A percentile compares a stretch with the other conserved stretches of the same genome.
These are phyloP conservation scores for Nothobranchius kuhntae DNA, from an alignment of 2,113 vertebrate genomes.

Conservation along the genomic window DNA sequence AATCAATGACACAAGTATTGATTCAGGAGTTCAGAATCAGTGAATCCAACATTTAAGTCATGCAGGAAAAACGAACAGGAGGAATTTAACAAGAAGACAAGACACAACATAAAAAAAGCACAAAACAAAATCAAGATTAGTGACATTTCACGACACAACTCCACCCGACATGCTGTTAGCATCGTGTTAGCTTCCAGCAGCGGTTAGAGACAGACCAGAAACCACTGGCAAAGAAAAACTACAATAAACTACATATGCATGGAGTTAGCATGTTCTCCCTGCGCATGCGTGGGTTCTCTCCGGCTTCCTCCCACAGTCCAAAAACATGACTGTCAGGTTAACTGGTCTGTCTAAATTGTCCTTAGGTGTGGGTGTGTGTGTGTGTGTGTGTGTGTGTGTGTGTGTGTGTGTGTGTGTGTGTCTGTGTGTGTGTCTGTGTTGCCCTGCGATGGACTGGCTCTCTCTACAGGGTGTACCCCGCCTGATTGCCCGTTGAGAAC, in stretches of 20 bases:
- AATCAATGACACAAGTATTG: slow-evolving; percentile 65
- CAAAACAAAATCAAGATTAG: slow-evolving; percentile 83
- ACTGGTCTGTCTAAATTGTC: too few species aligned
- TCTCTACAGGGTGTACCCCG: too few species aligned
- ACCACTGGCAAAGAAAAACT: slow-evolving; percentile 43
- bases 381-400: too few species aligned
- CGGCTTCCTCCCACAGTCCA: too few species aligned
- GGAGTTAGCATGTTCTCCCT: too few species aligned
- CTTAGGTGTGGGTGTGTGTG: too few species aligned
- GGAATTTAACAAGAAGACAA: slow-evolving; percentile 40
- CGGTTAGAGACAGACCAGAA: slow-evolving; percentile 37
- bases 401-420: too few species aligned
- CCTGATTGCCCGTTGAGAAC: background rate
- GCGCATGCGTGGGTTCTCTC: too few species aligned
- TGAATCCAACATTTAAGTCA: slow-evolving; percentile 28
- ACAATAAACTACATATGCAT: too few species aligned
- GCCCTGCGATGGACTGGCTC: too few species aligned
- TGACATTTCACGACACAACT: slow-evolving; percentile 74
- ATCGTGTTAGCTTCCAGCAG: slow-evolving; percentile 58
- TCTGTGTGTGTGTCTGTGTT: too few species aligned
- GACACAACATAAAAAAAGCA: slow-evolving; percentile 78
- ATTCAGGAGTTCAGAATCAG: slow-evolving; percentile 34
- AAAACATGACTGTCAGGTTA: too few species aligned
- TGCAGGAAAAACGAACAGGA: slow-evolving; percentile 28
- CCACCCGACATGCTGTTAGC: slow-evolving; percentile 75